phyloP scores from a whole-genome alignment of 2,113 vertebrate genomes.

The Anoura caudifer region DNA sequence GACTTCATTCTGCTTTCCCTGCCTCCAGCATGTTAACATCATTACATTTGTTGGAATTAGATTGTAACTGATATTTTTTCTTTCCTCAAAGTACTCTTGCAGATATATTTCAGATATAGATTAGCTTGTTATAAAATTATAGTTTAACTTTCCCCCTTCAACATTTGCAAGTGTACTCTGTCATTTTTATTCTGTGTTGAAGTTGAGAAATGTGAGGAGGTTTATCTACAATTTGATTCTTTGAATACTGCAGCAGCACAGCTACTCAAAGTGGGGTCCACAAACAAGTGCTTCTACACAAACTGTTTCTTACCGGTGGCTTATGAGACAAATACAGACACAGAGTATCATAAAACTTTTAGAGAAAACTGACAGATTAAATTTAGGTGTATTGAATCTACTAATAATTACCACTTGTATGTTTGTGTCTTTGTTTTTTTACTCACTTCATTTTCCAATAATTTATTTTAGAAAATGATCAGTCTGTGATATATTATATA shows the following conservation, averaged over 20 bases:
- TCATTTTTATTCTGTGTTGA: background rate
- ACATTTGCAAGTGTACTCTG: background rate
- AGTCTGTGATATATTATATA: background rate
- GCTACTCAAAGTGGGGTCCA: background rate
- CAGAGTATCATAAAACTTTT: background rate
- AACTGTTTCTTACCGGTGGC: background rate
- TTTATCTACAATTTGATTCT: background rate
- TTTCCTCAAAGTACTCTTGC: background rate
- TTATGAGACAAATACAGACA: background rate
- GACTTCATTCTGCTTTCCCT: background rate
- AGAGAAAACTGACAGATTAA: background rate
- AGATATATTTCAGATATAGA: background rate
- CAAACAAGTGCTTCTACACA: background rate
- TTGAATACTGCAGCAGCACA: background rate
- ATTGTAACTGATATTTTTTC: background rate
- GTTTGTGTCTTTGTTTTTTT: background rate
- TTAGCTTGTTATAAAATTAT: background rate
- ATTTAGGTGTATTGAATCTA: background rate
- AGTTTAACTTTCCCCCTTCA: background rate
- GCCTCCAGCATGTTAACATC: background rate
- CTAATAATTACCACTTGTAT: background rate
- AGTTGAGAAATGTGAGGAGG: background rate
- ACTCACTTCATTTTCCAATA: background rate
- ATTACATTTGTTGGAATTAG: background rate
- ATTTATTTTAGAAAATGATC: background rate